phyloP scores from a whole-genome alignment of 1,140 invertebrate genomes.

The Drosophila tristis region DNA sequence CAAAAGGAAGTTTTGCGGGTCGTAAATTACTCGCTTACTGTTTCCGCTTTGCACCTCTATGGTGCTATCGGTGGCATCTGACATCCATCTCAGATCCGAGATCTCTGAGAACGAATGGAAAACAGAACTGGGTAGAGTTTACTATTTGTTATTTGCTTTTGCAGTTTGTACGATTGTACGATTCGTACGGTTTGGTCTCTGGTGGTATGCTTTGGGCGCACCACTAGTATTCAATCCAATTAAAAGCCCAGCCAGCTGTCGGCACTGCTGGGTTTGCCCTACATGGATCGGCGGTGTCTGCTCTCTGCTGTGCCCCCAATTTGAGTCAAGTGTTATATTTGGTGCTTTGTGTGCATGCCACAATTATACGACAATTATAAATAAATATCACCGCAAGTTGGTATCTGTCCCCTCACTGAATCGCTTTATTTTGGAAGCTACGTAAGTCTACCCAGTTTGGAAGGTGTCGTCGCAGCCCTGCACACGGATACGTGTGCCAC shows the following conservation, averaged over 20 bases:
- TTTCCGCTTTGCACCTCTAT: constrained; percentile 55
- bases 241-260: constrained; percentile 49
- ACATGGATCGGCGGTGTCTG: constrained; percentile 27
- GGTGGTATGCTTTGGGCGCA: constrained; percentile 38
- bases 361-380: constrained; percentile 74
- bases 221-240: constrained; percentile 54
- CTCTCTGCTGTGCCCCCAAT: constrained; percentile 47
- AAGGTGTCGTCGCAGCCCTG: constrained; percentile 33
- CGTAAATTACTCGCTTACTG: constrained; percentile 63
- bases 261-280: constrained; percentile 28
- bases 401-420: constrained; percentile 17
- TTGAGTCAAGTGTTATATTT: constrained; percentile 73
- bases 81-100: constrained; percentile 2
- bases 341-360: constrained; percentile 20
- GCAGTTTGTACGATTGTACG: constrained; percentile 10
- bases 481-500: constrained; percentile 18
- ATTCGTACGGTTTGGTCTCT: constrained; percentile 18
- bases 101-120: constrained; percentile 33
- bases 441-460: constrained; percentile 34
- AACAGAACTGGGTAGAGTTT: constrained; percentile 1
- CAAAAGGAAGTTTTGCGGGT: constrained; percentile 43
- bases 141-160: constrained; percentile 43
- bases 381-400: constrained; percentile 31
- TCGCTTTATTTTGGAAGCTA: constrained; percentile 40
- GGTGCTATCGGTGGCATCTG: constrained; percentile 16